Evolutionary conservation across 2,797 vertebrate genomes (phyloP).

Genomic region (Catostomus latipinnis): DNA sequence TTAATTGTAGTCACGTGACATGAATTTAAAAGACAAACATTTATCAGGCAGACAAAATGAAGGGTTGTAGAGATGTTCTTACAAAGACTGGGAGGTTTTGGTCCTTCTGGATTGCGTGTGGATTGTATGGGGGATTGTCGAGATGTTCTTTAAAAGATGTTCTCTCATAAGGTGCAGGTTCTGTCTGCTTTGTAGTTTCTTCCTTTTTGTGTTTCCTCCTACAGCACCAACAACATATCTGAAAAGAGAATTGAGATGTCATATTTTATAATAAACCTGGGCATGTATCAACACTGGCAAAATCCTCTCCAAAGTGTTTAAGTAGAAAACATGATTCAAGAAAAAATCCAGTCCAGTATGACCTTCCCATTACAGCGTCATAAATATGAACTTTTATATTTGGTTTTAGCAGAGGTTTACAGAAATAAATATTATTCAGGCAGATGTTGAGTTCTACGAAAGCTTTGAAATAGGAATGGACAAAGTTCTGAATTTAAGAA

Average conservation of each 20-base stretch:
- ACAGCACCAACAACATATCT: constrained; percentile 65
- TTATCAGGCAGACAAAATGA: not conserved
- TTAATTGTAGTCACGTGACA: no score
- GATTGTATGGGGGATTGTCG: constrained; percentile 45
- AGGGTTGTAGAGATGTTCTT: constrained; percentile 24
- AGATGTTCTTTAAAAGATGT: constrained; percentile 57
- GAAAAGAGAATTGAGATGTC: constrained; percentile 8
- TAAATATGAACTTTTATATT: no score
- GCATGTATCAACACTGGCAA: no score
- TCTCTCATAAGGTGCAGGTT: constrained; percentile 53
- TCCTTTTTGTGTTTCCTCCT: constrained; percentile 40
- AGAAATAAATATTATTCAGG: no score
- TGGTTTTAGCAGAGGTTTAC: no score
- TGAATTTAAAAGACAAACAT: not conserved
- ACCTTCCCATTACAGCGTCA: no score
- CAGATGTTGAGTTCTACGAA: no score
- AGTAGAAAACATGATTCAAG: no score
- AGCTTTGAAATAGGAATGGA: no score
- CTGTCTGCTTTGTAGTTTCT: constrained; percentile 9
- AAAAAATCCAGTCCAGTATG: no score
- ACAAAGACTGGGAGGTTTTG: constrained; percentile 35
- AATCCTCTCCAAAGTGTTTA: no score
- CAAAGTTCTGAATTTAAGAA: no score
- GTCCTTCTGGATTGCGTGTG: constrained; percentile 27
- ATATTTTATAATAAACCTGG: not conserved